Evolutionary conservation across 2,797 vertebrate genomes (phyloP), one percentile per base, ranked within the genome.

Genomic region (Fistularia tabacaria): DNA sequence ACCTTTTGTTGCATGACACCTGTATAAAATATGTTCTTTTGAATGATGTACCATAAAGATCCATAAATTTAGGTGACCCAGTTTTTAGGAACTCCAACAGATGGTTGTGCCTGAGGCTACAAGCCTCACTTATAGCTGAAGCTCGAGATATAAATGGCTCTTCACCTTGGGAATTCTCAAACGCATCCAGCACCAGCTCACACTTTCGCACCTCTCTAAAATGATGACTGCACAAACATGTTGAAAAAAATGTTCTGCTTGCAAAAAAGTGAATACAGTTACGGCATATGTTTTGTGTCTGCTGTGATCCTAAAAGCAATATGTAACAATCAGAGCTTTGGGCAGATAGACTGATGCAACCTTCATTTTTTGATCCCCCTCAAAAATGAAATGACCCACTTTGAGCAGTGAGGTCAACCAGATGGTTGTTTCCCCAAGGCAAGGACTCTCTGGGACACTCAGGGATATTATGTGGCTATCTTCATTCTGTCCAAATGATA

Each of bases 111-210:
- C 81, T 63, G 55, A 58, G 73, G 77, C 78, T 77, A 75, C 69
- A 64, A 76, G 71, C 68, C 61, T 74, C 63, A 36, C 40, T 76
- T 73, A 81, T 59, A 68, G 62, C 74, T 49, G 43, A 55, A 50
- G 74, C 64, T 57, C 62, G 69, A 46, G 71, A 80, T 85, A 87
- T 79, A 86, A 89, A 87, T 82, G 81, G 59, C 59, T 79, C 52
- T 40, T 69, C 76, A 80, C 73, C 76, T 67, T 56, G 79, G 85
- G 82, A 85, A 85, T 88, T 82, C 74, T 67, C 53, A 46, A 64
- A 67, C 60, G 73, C 66, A 67, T 77, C 47, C 47, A 65, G 70
- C 46, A 40, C 59, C 38, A 60, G 53, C 63, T 7, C 8, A 59
- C 68, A 71, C 66, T 25, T 25, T 44, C 12, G n/a, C 41, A 72